These are phyloP conservation scores for Hippocampus zosterae DNA, from an alignment of 2,113 vertebrate genomes.

Conservation along the genomic window DNA sequence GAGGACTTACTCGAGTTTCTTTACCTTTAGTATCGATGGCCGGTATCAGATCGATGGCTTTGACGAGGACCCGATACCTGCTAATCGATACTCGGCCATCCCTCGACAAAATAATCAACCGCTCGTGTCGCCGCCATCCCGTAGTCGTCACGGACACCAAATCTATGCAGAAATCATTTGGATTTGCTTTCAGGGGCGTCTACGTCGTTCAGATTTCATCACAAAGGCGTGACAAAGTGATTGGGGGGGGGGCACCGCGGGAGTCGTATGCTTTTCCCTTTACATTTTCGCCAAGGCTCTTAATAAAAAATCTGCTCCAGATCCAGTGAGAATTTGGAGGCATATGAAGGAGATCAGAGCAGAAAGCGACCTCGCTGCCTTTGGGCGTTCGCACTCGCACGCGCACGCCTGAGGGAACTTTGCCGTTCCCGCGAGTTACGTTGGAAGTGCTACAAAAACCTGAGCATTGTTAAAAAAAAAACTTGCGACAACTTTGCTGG, in stretches of 20 bases:
- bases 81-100: too few species aligned
- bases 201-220: slow-evolving; percentile 25
- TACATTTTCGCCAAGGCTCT: slow-evolving; percentile 1
- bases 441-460: background rate
- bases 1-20: too few species aligned
- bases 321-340: background rate
- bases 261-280: slow-evolving; percentile 17
- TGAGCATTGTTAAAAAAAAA: background rate
- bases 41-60: too few species aligned
- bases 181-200: slow-evolving; percentile 18
- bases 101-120: too few species aligned
- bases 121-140: background rate
- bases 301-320: slow-evolving; percentile 32
- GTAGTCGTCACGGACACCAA: background rate
- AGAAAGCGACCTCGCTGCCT: background rate
- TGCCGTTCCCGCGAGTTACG: background rate
- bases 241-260: background rate
- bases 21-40: too few species aligned
- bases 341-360: background rate
- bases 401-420: background rate
- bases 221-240: background rate
- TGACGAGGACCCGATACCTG: too few species aligned
- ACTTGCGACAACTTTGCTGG: background rate
- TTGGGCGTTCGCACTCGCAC: background rate
- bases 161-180: background rate